Evolutionary conservation across 2,888 invertebrate genomes (phyloP), one percentile per base, ranked within the genome.

Genomic region (Tricholauxania praeusta): DNA sequence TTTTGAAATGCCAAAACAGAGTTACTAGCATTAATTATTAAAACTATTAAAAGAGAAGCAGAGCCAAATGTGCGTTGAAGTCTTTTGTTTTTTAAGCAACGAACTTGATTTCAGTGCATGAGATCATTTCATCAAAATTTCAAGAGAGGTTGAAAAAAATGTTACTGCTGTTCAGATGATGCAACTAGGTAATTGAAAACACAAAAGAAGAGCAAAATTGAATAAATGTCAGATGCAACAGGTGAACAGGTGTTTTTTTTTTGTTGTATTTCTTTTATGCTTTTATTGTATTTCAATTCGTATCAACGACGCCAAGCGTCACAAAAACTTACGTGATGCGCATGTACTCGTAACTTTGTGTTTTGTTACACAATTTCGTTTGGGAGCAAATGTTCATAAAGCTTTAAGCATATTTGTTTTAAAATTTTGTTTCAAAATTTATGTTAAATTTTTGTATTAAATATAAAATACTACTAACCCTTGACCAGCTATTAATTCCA

Each of bases 401-500:
- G 28, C 28, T 28, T 28, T 3, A 17, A 53, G 17, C n/a, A 53
- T 53, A 1, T 1, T 17, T 53, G 1, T 53, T 12, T 12, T 17
- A 14, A 3, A 17, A 10, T 53, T 53, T 53, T 62, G 19, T 55
- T 63, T 66, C 60, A 62, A 52, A 48, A 57, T 59, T 65, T 15
- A 17, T 48, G 68, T 39, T 39, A 39, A 39, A 39, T 39, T 39
- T 39, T 39, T 39, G 39, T 39, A 39, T 10, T 0, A 39, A 4
- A 4, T 39, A 3, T 39, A 7, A 7, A 39, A 39, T 39, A 10
- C 7, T 78, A 79, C 79, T 75, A 76, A 79, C 79, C 79, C 78
- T 76, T 78, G 79, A 71, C 75, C 77, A 72, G 76, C 69, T 68
- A 72, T 75, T 68, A 75, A 76, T 60, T 75, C 76, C 76, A 76